These are phyloP conservation scores for Frankliniella intonsa DNA, from an alignment of 2,888 invertebrate genomes.

Conservation along the genomic window DNA sequence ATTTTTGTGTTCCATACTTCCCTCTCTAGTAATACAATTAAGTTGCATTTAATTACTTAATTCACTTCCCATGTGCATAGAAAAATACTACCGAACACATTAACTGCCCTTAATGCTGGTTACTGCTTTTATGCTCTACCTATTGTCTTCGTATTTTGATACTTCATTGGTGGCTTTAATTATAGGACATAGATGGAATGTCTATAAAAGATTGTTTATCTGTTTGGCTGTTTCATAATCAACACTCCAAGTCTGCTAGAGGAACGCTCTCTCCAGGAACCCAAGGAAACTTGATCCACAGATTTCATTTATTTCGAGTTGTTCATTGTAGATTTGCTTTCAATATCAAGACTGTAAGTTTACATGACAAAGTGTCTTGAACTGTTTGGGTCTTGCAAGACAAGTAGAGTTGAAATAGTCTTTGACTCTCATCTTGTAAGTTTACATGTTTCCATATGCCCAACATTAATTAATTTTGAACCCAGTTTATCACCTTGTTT, in stretches of 20 bases:
- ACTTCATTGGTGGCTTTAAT: no score
- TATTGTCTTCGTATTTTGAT: no score
- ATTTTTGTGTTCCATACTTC: not conserved
- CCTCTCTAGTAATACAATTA: not conserved
- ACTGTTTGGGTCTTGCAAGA: no score
- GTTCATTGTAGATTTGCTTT: no score
- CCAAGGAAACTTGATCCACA: constrained; percentile 3
- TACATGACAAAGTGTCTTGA: not conserved
- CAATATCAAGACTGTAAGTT: no score
- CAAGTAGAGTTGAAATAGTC: no score
- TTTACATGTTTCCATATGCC: no score
- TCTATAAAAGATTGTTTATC: constrained; percentile 16
- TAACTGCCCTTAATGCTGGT: not conserved
- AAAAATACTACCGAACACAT: constrained; percentile 31
- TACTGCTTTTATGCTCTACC: not conserved
- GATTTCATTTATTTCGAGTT: not conserved
- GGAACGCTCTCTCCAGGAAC: constrained; percentile 21
- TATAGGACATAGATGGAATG: not conserved
- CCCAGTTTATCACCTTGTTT: no score
- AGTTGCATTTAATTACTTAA: not conserved
- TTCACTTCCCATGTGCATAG: constrained; percentile 22
- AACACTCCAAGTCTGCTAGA: constrained; percentile 22
- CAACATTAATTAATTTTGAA: no score
- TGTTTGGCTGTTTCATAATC: constrained; percentile 26
- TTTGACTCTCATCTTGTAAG: no score